phyloP scores from a whole-genome alignment of 64 coral and sea anemone species.

The Dendronephthya gigantea region DNA sequence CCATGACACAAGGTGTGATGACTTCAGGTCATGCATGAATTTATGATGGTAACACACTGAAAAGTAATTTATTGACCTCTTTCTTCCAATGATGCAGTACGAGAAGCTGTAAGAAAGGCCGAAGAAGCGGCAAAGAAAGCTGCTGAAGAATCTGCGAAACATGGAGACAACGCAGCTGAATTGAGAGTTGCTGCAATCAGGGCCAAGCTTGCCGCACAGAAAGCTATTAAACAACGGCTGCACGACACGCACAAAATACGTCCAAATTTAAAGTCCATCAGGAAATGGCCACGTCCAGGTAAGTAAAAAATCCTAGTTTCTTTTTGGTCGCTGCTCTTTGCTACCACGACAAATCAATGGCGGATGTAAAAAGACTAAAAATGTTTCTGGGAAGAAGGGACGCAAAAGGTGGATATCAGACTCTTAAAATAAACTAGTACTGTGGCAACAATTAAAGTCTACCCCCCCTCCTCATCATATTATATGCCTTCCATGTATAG shows the following conservation, averaged over 20 bases:
- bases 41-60: no score
- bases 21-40: no score
- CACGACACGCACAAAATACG: background rate
- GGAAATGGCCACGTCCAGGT: background rate
- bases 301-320: no score
- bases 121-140: constrained; percentile 11
- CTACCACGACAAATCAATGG: no score
- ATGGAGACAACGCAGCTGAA: background rate
- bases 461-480: background rate
- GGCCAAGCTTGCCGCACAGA: background rate
- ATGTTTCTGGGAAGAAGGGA: no score
- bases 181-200: constrained; percentile 13
- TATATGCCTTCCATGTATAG: no score
- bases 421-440: no score
- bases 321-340: no score
- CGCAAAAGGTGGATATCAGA: no score
- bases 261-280: background rate
- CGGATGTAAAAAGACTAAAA: no score
- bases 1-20: no score
- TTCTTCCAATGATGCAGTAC: background rate
- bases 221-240: background rate
- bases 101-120: background rate
- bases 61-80: background rate
- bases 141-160: background rate
- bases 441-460: no score